Evolutionary conservation across 2,113 vertebrate species (phyloP).

Genomic region (Semicossyphus pulcher): DNA sequence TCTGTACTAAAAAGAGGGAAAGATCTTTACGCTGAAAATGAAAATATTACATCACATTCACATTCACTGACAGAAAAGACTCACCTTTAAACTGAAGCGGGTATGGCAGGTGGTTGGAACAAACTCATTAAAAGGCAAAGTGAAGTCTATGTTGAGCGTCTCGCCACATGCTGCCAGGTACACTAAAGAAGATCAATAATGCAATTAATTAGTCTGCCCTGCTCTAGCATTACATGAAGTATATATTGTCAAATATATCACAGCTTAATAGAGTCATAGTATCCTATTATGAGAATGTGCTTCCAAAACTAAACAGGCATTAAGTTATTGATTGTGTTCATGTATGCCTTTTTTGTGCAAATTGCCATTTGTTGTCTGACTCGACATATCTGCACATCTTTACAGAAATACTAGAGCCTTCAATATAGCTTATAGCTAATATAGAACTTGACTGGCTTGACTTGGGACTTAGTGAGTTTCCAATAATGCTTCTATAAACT

Average conservation of each 20-base stretch:
- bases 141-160: slow-evolving; percentile 96
- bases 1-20: too few relatives aligned
- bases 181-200: slow-evolving; percentile 82
- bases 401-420: too few relatives aligned
- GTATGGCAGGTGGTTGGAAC: slow-evolving; percentile 94
- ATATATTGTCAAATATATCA: slow-evolving; percentile 22
- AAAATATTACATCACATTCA: neutral
- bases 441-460: neutral
- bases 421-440: neutral
- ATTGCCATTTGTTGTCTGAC: too few relatives aligned
- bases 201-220: slow-evolving; percentile 40
- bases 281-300: neutral
- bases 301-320: slow-evolving; percentile 18
- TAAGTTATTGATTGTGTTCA: neutral
- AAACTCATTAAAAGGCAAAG: slow-evolving; percentile 96
- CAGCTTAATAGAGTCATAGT: slow-evolving; percentile 35
- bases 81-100: slow-evolving; percentile 92
- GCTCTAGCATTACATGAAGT: slow-evolving; percentile 8
- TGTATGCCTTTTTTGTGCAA: too few relatives aligned
- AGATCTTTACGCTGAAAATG: neutral
- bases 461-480: too few relatives aligned
- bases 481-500: neutral
- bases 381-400: too few relatives aligned
- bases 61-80: too few relatives aligned
- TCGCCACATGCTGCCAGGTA: slow-evolving; percentile 98